Evolutionary conservation across 2,888 invertebrate species (phyloP).

Genomic region (Erpobdella octoculata): DNA sequence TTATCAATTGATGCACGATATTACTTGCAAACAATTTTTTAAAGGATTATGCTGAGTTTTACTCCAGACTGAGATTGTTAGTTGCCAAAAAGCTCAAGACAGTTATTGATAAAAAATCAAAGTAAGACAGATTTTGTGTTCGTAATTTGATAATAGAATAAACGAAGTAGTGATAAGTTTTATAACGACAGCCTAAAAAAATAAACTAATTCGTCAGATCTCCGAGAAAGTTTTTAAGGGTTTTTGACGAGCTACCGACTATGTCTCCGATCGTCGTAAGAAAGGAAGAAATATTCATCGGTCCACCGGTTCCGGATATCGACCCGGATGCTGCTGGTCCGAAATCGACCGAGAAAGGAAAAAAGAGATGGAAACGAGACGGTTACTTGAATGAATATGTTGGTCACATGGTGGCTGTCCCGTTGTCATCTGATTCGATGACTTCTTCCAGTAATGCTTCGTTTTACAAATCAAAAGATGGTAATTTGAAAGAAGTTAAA

Average conservation of each 20-base stretch:
- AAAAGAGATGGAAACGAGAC: background rate
- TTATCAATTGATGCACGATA: too few relatives aligned
- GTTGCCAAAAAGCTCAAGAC: background rate
- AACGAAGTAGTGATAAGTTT: too few relatives aligned
- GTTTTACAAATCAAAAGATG: background rate
- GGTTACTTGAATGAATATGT: background rate
- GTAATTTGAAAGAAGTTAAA: too few relatives aligned
- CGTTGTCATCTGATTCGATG: background rate
- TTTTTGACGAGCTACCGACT: background rate
- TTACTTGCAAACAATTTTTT: too few relatives aligned
- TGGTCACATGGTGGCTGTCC: background rate
- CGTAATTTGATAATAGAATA: too few relatives aligned
- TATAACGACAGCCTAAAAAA: too few relatives aligned
- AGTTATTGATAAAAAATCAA: background rate
- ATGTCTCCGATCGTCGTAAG: background rate
- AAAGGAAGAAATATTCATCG: background rate
- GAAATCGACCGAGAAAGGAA: background rate
- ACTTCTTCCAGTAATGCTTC: background rate
- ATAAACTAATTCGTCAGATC: too few relatives aligned
- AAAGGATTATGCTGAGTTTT: background rate
- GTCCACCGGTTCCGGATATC: background rate
- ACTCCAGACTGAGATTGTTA: background rate
- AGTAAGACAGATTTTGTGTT: too few relatives aligned
- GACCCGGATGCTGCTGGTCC: conserved; percentile 5
- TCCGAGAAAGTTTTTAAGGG: conserved; percentile 3